Base-by-base conservation (phyloP, 2,888 invertebrate genomes). In the Mythimna lalbum region DNA sequence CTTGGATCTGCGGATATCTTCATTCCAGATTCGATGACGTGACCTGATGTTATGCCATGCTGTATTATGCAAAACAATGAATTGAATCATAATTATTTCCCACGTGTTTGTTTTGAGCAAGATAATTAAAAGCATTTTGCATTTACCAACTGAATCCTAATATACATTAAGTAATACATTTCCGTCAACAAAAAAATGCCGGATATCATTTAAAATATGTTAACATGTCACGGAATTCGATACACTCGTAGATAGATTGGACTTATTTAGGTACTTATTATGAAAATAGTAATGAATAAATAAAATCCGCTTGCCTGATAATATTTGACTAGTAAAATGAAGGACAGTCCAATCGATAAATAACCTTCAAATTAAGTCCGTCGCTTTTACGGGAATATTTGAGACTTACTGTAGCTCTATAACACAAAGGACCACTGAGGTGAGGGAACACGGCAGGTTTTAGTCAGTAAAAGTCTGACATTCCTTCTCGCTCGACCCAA, bases 111-210 rank as follows among this genome's bases (percentile, higher is more conserved):
- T 50, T 56, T 67, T 43, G 21, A 61, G 19, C 60, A 61, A 56
- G 21, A 43, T 73, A 61, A 67, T 62, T 49, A 63, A 69, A 43
- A 60, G 9, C 39, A 53, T 59, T 74, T 53, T 64, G 52, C 33
- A 53, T 49, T 47, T 33, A 63, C 14, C 49, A 21, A 63, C 33
- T 50, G 59, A 74, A 50, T 73, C 49, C 1, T 61, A 57, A 47
- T 49, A 69, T n/a, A 69, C 9, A 50, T 53, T 69, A 19, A 7
- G 10, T 19, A n/a, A 62, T 14, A 67, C 39, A 63, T 79, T 74
- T 82, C 81, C 81, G 82, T 70, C 82, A 79, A 76, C 76, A 81
- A 69, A 70, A 73, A 82, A 76, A 78, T 82, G 81, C 81, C 82
- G 82, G 81, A 81, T 79, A 59, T 67, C 7, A 61, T 75, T 67